Evolutionary conservation across 2,888 invertebrate species (phyloP).

Genomic region (Netelia inedita): DNA sequence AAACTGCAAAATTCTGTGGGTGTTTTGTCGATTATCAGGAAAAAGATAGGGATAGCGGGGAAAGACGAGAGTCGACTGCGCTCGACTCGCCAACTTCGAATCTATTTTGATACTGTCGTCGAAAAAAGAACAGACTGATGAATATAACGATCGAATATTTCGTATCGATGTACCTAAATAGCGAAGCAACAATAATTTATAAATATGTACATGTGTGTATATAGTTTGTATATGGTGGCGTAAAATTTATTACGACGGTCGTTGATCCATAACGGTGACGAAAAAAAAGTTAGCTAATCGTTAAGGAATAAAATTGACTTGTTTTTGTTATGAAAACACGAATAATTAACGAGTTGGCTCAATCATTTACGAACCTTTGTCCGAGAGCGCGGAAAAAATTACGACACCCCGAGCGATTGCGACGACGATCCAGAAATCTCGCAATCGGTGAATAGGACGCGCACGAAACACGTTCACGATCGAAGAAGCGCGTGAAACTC

Average conservation of each 20-base stretch:
- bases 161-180: neutral
- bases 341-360: neutral
- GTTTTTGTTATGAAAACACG: neutral
- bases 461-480: neutral
- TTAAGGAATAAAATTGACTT: neutral
- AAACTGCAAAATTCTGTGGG: too few species aligned
- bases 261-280: neutral
- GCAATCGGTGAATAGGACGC: neutral
- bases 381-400: neutral
- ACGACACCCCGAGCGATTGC: neutral
- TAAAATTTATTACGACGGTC: neutral
- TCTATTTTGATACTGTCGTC: neutral
- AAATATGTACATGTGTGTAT: neutral
- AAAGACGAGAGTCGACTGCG: neutral
- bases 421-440: neutral
- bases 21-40: too few species aligned
- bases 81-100: neutral
- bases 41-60: too few species aligned
- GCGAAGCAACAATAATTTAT: neutral
- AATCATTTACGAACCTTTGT: neutral
- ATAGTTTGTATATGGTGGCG: neutral
- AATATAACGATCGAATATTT: neutral
- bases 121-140: neutral
- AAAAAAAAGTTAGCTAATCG: neutral
- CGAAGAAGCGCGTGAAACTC: neutral